Conservation (phyloP, 2,888 invertebrate genomes). For the Drosophila robusta region DNA sequence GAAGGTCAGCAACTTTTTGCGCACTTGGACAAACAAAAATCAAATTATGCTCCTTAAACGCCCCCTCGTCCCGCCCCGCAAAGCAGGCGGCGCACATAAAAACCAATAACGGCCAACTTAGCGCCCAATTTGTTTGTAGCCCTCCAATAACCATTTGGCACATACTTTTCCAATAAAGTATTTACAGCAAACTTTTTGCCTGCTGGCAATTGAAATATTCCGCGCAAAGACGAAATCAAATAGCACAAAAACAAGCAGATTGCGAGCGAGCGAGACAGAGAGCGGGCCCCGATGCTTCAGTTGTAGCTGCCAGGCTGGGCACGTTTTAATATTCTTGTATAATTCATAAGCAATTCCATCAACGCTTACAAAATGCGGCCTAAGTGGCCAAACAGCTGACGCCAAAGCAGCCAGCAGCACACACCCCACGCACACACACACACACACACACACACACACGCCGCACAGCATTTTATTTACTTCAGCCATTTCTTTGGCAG, state of each 20-base stretch:
- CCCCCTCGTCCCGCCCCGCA: too few species aligned
- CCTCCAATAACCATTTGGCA: constrained; percentile 78
- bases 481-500: constrained; percentile 60
- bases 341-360: constrained; percentile 85
- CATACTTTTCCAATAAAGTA: constrained; percentile 81
- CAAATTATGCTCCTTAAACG: constrained; percentile 53
- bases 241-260: constrained; percentile 27
- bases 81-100: constrained; percentile 56
- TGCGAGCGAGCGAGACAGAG: background rate
- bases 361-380: constrained; percentile 78
- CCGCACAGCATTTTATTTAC: constrained; percentile 61
- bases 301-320: constrained; percentile 50
- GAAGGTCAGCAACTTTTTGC: constrained; percentile 64
- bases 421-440: background rate
- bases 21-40: constrained; percentile 58
- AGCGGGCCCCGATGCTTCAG: constrained; percentile 33
- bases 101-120: constrained; percentile 77
- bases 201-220: constrained; percentile 73
- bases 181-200: constrained; percentile 63
- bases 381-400: constrained; percentile 85
- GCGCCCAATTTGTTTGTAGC: constrained; percentile 79
- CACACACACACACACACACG: background rate
- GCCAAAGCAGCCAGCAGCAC: constrained; percentile 58
- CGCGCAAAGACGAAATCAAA: constrained; percentile 58
- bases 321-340: constrained; percentile 82